phyloP scores from a whole-genome alignment of 2,797 vertebrate genomes.

The Limosa lapponica region DNA sequence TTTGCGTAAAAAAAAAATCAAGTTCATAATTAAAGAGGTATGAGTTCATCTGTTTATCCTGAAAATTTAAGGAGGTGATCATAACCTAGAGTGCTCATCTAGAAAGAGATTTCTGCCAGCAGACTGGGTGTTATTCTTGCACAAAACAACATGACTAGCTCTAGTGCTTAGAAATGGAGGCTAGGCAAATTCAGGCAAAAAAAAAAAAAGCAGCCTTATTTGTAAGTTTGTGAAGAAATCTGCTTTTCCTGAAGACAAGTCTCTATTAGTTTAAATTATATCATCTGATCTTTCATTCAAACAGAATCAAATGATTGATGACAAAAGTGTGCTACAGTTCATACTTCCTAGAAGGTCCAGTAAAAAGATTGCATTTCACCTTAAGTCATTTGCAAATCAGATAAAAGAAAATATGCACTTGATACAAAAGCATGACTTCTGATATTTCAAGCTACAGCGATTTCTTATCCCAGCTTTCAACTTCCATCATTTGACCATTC shows the following conservation, averaged over 20 bases:
- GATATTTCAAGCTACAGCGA: neutral
- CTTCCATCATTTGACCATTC: neutral
- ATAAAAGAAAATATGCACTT: neutral
- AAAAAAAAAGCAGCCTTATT: neutral
- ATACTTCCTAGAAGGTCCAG: neutral
- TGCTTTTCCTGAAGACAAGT: neutral
- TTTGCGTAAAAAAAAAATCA: neutral
- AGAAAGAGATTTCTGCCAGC: neutral
- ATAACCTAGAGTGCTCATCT: neutral
- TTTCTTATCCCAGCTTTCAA: neutral
- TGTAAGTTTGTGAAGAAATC: neutral
- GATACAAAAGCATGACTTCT: neutral
- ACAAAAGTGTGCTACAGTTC: neutral
- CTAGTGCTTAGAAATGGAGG: neutral
- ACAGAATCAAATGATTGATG: neutral
- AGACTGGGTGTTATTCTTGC: neutral
- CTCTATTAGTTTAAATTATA: neutral
- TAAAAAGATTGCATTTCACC: neutral
- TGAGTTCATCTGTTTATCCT: neutral
- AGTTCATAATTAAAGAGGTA: neutral
- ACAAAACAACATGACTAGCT: neutral
- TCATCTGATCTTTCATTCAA: neutral
- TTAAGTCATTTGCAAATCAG: neutral
- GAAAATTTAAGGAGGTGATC: neutral
- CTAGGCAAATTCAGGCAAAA: neutral